A percentile compares a stretch with the other conserved stretches of the same genome.
Conservation (phyloP, 1,140 invertebrate genomes). For the Ceratosolen solmsi region DNA sequence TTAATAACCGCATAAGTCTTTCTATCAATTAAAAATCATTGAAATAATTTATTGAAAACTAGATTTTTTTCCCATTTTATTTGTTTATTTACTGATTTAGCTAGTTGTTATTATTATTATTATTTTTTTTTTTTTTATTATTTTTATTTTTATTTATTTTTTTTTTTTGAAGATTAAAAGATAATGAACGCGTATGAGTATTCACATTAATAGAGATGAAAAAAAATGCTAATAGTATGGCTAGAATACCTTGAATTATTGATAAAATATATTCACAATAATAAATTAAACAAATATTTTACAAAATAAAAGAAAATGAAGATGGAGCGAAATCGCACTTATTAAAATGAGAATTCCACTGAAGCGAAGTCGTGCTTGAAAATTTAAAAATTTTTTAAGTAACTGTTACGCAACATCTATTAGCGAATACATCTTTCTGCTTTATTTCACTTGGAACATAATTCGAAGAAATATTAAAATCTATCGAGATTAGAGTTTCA, state of each 20-base stretch:
- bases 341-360: neutral
- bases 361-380: neutral
- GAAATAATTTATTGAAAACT: too few species aligned
- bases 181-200: too few species aligned
- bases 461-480: too few species aligned
- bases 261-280: neutral
- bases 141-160: too few species aligned
- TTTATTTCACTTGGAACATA: too few species aligned
- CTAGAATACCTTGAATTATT: neutral
- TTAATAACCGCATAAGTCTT: neutral
- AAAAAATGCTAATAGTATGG: neutral
- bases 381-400: neutral
- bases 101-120: too few species aligned
- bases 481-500: too few species aligned
- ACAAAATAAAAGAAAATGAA: neutral
- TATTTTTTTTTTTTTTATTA: too few species aligned
- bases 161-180: too few species aligned
- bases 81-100: too few species aligned
- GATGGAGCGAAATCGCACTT: neutral
- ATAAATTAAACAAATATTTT: neutral
- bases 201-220: too few species aligned
- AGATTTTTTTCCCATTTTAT: too few species aligned
- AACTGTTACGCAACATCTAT: neutral
- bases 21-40: neutral
- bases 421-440: neutral